These are phyloP conservation scores for Eurystomus gularis DNA, from an alignment of 2,113 vertebrate genomes.

Conservation along the genomic window DNA sequence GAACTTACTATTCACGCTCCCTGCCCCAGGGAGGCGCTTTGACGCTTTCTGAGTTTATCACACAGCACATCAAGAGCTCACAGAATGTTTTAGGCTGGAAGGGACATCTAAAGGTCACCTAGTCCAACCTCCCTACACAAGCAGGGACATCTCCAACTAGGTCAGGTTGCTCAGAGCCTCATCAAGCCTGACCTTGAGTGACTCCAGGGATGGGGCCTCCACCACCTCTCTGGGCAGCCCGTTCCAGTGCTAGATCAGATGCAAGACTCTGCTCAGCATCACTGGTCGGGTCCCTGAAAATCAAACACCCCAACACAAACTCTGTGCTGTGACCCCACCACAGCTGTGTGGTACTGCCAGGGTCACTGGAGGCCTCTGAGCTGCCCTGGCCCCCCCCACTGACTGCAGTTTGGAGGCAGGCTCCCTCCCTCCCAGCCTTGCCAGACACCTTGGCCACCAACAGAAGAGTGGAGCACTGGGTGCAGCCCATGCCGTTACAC, in stretches of 20 bases:
- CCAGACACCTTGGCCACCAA: neutral
- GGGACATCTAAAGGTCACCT: too few species aligned
- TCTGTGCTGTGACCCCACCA: neutral
- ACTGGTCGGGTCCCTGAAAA: neutral
- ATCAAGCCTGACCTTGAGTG: too few species aligned
- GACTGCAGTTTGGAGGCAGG: neutral
- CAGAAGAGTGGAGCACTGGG: neutral
- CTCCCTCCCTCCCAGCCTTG: neutral
- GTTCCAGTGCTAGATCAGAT: too few species aligned
- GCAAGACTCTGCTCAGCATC: neutral
- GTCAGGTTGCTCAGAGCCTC: too few species aligned
- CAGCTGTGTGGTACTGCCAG: neutral
- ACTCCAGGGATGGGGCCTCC: too few species aligned
- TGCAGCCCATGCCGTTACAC: neutral
- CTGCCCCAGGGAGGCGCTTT: neutral
- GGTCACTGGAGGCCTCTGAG: neutral
- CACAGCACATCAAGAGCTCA: neutral
- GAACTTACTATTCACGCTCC: neutral
- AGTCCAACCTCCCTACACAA: too few species aligned
- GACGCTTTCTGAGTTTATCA: too few species aligned
- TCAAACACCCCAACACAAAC: neutral
- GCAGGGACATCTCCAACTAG: too few species aligned
- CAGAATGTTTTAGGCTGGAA: too few species aligned
- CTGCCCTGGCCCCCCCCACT: neutral
- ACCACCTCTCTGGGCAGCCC: too few species aligned